Conservation (phyloP, 2,797 vertebrate species). For the Melopsittacus undulatus region DNA sequence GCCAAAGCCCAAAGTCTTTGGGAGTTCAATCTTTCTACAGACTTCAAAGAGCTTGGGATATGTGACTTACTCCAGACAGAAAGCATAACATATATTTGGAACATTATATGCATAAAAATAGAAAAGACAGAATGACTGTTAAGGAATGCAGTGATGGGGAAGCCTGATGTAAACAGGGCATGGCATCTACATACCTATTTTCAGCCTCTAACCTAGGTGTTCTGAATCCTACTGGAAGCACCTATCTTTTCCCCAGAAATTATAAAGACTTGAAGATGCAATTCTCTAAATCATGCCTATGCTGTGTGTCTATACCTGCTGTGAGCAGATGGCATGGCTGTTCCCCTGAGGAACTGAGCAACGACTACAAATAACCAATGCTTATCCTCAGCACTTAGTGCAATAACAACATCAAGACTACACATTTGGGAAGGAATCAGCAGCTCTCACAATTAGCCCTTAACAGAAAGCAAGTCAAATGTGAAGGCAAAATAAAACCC, state of each 20-base stretch:
- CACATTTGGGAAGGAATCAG: neutral
- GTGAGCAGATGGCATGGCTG: neutral
- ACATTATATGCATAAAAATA: neutral
- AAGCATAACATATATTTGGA: neutral
- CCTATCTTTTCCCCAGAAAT: neutral
- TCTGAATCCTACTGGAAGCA: neutral
- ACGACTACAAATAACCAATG: neutral
- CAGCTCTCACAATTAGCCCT: neutral
- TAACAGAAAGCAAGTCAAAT: neutral
- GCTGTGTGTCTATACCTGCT: neutral
- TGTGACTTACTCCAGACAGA: constrained; percentile 24
- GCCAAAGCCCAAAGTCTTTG: constrained; percentile 31
- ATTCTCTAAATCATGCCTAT: neutral
- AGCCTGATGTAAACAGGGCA: neutral
- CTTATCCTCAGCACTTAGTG: neutral
- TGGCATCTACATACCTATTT: neutral
- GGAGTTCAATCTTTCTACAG: neutral
- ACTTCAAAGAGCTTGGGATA: constrained; percentile 30
- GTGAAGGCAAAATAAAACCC: neutral
- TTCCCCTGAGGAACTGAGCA: constrained; percentile 15
- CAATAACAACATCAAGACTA: neutral
- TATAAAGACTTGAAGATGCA: neutral
- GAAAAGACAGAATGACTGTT: neutral
- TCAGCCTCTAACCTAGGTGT: neutral
- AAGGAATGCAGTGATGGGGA: neutral